Evolutionary conservation across 2,888 invertebrate genomes (phyloP), one percentile per base, ranked within the genome.

Genomic region (Conus canariensis): DNA sequence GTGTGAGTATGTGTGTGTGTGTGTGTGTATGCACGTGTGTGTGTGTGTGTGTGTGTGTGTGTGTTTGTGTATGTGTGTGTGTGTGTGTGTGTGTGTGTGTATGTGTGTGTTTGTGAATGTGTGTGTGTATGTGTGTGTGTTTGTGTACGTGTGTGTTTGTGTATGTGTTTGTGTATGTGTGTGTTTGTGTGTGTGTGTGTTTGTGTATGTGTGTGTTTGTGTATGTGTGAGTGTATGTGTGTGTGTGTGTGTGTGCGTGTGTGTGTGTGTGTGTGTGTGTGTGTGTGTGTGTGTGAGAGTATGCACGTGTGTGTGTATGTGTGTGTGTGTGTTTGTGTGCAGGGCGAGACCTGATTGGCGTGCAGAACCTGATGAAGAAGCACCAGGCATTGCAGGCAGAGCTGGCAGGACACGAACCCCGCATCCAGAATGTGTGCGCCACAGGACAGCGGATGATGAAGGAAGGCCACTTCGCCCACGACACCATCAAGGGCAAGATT

Each of bases 351-450:
- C 97, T 99, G 93, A 99, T 99, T 97, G 99, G 99, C 88, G 99
- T 99, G 0, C 99, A 99, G 97, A 99, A 99, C 97, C 97, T 99
- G 94, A 99, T 99, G 97, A 99, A 99, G 97, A 99, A 99, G 96
- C 99, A 99, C 96, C 99, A 99, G 96, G 99, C 99, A 0, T 98
- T 99, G 88, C 97, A 99, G 94, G 98, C 99, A 22, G 99, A 99
- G 97, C 98, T 99, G 95, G 98, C 98, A 95, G 97, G 97, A 92
- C 99, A 99, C 96, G 99, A 99, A 96, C 98, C 98, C 80, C 97
- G 99, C 92, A 98, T 99, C 93, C 97, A 98, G 91, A 98, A 98
- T 45, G 99, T 99, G 89, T 98, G 98, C 67, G 98, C 98, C 91
- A 98, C 98, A 0, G 99, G 99, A 6, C 98, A 98, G 64, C 98